Evolutionary conservation across 2,888 invertebrate species (phyloP).

Genomic region (Galerucella nymphaeae): DNA sequence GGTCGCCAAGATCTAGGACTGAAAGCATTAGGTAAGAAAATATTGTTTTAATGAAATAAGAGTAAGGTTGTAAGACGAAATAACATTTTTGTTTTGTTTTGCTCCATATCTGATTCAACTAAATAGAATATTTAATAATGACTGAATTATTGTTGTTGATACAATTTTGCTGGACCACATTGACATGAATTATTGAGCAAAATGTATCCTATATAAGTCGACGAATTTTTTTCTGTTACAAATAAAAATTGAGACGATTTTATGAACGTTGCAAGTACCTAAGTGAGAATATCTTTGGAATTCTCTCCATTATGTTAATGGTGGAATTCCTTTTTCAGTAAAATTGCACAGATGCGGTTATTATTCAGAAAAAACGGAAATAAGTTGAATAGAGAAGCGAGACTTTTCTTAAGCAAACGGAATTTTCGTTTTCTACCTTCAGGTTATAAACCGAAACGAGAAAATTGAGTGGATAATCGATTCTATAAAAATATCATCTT

Average conservation of each 20-base stretch:
- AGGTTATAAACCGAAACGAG: not conserved
- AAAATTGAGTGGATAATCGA: not conserved
- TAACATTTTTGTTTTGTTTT: too few relatives aligned
- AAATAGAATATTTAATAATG: too few relatives aligned
- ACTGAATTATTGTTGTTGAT: too few relatives aligned
- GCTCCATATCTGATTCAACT: too few relatives aligned
- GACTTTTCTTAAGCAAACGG: slow-evolving; percentile 5
- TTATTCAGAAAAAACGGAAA: slow-evolving; percentile 16
- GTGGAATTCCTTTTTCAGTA: slow-evolving; percentile 8
- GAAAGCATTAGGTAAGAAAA: slow-evolving; percentile 81
- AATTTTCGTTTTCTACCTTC: not conserved
- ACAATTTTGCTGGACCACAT: too few relatives aligned
- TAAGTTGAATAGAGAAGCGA: not conserved
- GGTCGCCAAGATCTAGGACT: slow-evolving; percentile 83
- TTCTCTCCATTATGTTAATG: slow-evolving; percentile 7
- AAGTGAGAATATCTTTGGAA: slow-evolving; percentile 7
- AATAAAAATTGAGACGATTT: too few relatives aligned
- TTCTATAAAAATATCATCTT: too few relatives aligned
- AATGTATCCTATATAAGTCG: too few relatives aligned
- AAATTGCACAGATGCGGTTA: slow-evolving; percentile 9
- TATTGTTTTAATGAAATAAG: not conserved
- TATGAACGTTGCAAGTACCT: not conserved
- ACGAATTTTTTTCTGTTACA: too few relatives aligned
- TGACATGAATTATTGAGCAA: too few relatives aligned
- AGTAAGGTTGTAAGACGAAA: too few relatives aligned